A percentile compares a stretch with the other conserved stretches of the same genome.
Evolutionary conservation across 2,888 invertebrate genomes (phyloP).

Genomic region (Chrysotoxum bicinctum): DNA sequence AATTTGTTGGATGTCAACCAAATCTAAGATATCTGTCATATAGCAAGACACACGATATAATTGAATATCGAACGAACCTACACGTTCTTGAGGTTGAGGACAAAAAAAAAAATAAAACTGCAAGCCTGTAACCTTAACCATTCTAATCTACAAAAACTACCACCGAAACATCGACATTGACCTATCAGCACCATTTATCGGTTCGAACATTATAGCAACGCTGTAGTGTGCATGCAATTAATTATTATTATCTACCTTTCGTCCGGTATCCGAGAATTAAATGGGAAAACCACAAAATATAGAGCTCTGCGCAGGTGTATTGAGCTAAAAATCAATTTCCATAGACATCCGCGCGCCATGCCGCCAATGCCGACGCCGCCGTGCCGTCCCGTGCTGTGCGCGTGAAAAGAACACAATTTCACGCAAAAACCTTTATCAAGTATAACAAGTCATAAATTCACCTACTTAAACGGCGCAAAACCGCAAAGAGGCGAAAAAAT

Average conservation of each 20-base stretch:
- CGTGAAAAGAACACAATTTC: slow-evolving; percentile 3
- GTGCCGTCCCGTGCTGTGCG: neutral
- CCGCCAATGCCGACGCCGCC: neutral
- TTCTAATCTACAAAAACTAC: slow-evolving; percentile 40
- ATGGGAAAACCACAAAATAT: slow-evolving; percentile 48
- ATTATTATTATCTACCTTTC: slow-evolving; percentile 32
- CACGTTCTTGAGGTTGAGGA: neutral
- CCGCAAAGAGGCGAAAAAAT: slow-evolving; percentile 5
- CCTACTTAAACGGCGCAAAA: slow-evolving; percentile 66
- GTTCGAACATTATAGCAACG: slow-evolving; percentile 27
- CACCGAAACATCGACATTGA: slow-evolving; percentile 68
- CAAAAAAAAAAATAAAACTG: neutral
- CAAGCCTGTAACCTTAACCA: slow-evolving; percentile 34
- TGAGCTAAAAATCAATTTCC: slow-evolving; percentile 52
- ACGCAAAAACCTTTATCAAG: slow-evolving; percentile 56
- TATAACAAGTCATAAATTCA: slow-evolving; percentile 72
- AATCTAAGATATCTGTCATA: slow-evolving; percentile 63
- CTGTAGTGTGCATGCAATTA: slow-evolving; percentile 41
- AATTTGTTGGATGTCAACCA: slow-evolving; percentile 49
- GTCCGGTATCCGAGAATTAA: slow-evolving; percentile 7
- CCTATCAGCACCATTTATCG: slow-evolving; percentile 64
- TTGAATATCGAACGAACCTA: neutral
- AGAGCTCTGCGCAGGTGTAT: slow-evolving; percentile 44
- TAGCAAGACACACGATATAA: slow-evolving; percentile 6
- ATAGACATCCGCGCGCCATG: slow-evolving; percentile 35